Base-by-base conservation (phyloP, 2,797 vertebrate genomes). In the Crenichthys baileyi region DNA sequence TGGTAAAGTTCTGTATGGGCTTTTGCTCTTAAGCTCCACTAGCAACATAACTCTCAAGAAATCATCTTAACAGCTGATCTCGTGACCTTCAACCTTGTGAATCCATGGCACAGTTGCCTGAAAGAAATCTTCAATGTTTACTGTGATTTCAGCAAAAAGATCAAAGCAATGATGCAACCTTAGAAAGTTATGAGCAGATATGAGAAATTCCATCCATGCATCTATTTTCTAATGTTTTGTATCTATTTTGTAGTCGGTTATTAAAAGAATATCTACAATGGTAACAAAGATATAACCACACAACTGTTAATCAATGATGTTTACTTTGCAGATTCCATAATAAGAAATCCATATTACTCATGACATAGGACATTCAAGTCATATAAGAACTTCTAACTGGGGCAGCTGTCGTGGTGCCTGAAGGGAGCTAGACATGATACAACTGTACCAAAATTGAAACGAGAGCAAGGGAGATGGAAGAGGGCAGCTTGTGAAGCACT, bases 331-430 rank as follows among this genome's bases (percentile, higher is more conserved):
- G 26, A 61, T 61, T 61, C 29, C 26, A 18, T 41, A 2, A n/a
- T 46, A 44, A 12, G 46, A 44, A 1, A 68, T 22, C 39, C 31
- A 11, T 7, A 39, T 65, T 44, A 24, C 5, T 4, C 11, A 44
- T 68, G 11, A 41, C 22, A 68, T n/a, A n/a, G 65, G 13, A 26
- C 36, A 39, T 12, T 67, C 1, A 46, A 85, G 63, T 76, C 46
- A 80, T 90, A 75, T 71, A 85, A 83, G 83, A 85, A 72, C 36
- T 68, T 79, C 7, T 81, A 79, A 82, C 86, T 72, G 63, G 79
- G 75, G 68, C 77, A 87, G 81, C 83, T 85, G 83, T 39, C 61
- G 39, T 9, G 72, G 44, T 72, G 70, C 79, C 75, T 63, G 56
- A 76, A 78, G 82, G 79, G 41, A 81, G 29, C 85, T 58, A 77